Percentiles rank a stretch among this genome's conserved stretches.
Conservation (phyloP, 1,140 invertebrate species). For the Drepana arcuata region DNA sequence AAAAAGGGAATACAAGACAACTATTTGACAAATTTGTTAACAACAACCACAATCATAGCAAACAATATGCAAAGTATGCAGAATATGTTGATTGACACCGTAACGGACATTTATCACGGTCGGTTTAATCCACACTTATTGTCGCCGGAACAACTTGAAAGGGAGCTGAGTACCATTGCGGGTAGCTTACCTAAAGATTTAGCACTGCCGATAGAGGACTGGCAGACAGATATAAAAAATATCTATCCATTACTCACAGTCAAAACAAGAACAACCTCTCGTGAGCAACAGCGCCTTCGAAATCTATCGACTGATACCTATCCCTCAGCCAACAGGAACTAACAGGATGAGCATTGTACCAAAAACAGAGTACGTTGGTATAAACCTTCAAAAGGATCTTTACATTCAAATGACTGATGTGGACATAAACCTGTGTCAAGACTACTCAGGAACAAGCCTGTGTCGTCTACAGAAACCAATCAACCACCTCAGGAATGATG, state of each 20-base stretch:
- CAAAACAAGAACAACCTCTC: constrained; percentile 11
- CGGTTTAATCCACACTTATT: constrained; percentile 8
- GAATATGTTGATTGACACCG: constrained; percentile 8
- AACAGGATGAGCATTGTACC: constrained; percentile 4
- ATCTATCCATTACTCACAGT: constrained; percentile 10
- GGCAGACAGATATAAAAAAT: constrained; percentile 5
- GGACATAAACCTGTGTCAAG: too few relatives aligned
- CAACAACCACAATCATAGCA: constrained; percentile 5
- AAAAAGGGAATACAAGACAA: constrained; percentile 2
- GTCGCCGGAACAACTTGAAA: constrained; percentile 9
- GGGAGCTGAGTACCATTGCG: constrained; percentile 15
- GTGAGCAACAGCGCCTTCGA: constrained; percentile 9
- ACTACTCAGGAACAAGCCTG: not conserved
- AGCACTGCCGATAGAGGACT: constrained; percentile 6
- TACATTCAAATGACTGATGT: not conserved
- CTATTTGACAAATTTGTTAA: constrained; percentile 5
- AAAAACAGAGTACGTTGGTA: constrained; percentile 3
- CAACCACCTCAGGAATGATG: not conserved
- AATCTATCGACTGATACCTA: constrained; percentile 7
- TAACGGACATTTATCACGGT: constrained; percentile 13
- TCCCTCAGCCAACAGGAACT: constrained; percentile 3
- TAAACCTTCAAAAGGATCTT: constrained; percentile 9
- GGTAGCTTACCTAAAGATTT: constrained; percentile 11
- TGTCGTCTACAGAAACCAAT: not conserved
- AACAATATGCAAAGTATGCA: constrained; percentile 11